Evolutionary conservation across 2,888 invertebrate genomes (phyloP), one percentile per base, ranked within the genome.

Genomic region (Galerucella calmariensis): DNA sequence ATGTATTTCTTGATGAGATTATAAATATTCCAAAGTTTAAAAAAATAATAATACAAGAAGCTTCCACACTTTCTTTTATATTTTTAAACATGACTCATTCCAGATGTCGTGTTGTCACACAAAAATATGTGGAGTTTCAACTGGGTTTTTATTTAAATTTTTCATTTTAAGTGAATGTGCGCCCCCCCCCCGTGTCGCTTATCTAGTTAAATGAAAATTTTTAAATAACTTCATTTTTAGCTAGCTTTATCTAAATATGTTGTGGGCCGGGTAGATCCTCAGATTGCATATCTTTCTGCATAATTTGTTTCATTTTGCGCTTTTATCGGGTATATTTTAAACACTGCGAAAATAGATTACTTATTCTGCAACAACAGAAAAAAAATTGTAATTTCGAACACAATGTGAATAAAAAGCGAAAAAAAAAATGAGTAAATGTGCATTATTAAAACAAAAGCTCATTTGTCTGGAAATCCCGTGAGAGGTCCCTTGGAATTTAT

Each of bases 371-470:
- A 53, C 59, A 20, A 20, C 20, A 20, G 1, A 20, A 56, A 75
- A 53, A 41, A 41, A 41, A 41, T 27, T 27, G 4, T 8, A 41
- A 71, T 62, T 71, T 67, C 20, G 41, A 71, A 67, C 27, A 72
- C 69, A 69, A 72, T 67, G 72, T 69, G 69, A 16, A 75, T 6
- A n/a, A 51, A 51, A 51, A n/a, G n/a, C n/a, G 2, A 56, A 56
- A 16, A 16, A 16, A 16, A 53, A 67, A 12, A 11, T 12, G 14
- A 61, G 65, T 65, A 44, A 56, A 56, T 70, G 35, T 69, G 69
- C 67, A 67, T 69, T 75, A 72, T 69, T 41, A 56, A 62, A 72
- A 75, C 72, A 75, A 72, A 72, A 75, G 75, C 72, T 51, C 66
- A 67, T 66, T 72, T 72, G 61, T 61, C 61, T n/a, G 61, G 27